phyloP scores from a whole-genome alignment of 2,113 vertebrate genomes.

The Petroica traversi region DNA sequence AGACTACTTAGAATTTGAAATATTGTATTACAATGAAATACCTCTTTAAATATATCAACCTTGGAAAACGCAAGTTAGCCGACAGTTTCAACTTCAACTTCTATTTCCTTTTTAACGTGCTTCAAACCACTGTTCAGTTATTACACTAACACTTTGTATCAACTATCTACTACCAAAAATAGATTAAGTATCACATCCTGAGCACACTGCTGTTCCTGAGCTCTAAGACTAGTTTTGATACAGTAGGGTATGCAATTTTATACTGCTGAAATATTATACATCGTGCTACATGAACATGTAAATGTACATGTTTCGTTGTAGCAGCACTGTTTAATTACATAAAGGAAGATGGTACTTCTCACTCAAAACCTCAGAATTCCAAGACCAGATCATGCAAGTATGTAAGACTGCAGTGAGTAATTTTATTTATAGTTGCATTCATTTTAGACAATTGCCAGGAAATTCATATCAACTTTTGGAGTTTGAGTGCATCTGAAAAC shows the following conservation, averaged over 20 bases:
- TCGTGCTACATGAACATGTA: neutral
- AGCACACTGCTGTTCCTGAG: neutral
- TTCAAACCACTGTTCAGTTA: constrained; percentile 35
- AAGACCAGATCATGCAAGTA: neutral
- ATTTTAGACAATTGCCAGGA: neutral
- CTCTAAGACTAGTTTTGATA: neutral
- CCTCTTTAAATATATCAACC: neutral
- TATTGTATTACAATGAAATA: neutral
- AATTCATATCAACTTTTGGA: neutral
- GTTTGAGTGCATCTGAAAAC: neutral
- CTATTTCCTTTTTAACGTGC: neutral
- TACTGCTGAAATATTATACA: neutral
- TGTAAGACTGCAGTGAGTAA: neutral
- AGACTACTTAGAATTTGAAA: neutral
- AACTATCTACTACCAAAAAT: constrained; percentile 2
- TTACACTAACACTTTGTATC: neutral
- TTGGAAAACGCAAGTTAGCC: neutral
- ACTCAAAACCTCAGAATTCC: neutral
- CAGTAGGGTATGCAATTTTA: neutral
- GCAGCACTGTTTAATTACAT: neutral
- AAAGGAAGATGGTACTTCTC: neutral
- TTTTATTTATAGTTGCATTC: neutral
- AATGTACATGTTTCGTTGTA: neutral
- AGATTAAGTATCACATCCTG: neutral
- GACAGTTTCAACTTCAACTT: neutral